Evolutionary conservation across 2,888 invertebrate species (phyloP), one percentile per base, ranked within the genome.

Genomic region (Kuschelorhynchus macadamiae): DNA sequence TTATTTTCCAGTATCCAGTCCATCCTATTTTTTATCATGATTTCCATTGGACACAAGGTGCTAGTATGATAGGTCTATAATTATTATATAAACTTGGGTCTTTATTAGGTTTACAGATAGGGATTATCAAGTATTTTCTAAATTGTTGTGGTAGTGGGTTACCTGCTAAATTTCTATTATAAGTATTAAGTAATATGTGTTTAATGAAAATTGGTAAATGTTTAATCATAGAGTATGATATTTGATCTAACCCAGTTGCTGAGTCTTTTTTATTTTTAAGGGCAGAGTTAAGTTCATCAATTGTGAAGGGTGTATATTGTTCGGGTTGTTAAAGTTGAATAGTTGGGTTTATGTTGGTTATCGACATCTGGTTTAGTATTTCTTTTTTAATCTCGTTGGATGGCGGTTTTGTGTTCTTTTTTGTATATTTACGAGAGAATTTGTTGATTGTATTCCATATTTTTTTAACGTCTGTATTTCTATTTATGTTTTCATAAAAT

Each of bases 401-500:
- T 4, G 30, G 9, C 9, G 9, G 9, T 30, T 30, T 30, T 7
- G 30, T 7, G 30, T 30, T 30, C 5, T 30, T 30, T 7, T 30
- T 30, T 30, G 30, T 9, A 9, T 7, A 8, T 5, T 41, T 41
- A 12, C 3, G 20, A 12, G n/a, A n/a, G n/a, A 49, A 57, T 59
- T 47, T 65, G 47, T 36, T 44, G 3, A 62, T 9, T 1, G 14
- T 53, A 9, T 25, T 49, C 42, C 62, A 62, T 12, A 53, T 44
- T 14, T 47, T 21, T 14, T 47, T n/a, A 11, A 41, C 17, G n/a
- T 59, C 17, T 0, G 65, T 18, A 1, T 47, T 30, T 30, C 57
- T 57, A 47, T 59, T 65, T 1, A 59, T 14, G 7, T 21, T 33
- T 39, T 44, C 32, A 30, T 57, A 57, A n/a, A 57, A 65, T 0